phyloP scores from a whole-genome alignment of 1,140 invertebrate species.

The Sycophaga agraensis region DNA sequence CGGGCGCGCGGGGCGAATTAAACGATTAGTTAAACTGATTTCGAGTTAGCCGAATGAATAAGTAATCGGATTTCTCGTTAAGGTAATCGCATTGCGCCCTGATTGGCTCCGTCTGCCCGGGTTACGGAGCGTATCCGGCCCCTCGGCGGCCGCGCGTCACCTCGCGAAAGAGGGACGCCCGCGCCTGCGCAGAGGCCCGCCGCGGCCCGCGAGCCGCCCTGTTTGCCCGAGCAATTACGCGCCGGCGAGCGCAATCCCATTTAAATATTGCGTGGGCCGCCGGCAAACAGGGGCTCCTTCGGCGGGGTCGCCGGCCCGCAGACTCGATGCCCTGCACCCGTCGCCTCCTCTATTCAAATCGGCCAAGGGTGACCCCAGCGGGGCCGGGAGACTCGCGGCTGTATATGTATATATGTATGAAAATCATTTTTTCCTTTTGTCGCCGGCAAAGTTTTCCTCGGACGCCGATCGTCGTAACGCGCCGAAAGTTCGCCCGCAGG shows the following conservation, averaged over 20 bases:
- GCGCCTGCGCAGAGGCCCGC: not conserved
- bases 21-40: slow-evolving; percentile 61
- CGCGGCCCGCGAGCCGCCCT: slow-evolving; percentile 26
- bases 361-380: no score
- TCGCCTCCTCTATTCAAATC: no score
- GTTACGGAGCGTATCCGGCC: slow-evolving; percentile 40
- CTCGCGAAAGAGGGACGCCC: not conserved
- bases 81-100: slow-evolving; percentile 57
- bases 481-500: no score
- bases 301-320: no score
- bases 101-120: slow-evolving; percentile 53
- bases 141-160: no score
- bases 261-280: slow-evolving; percentile 52
- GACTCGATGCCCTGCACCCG: no score
- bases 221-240: slow-evolving; percentile 48
- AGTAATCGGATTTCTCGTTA: slow-evolving; percentile 60
- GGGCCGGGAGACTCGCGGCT: no score
- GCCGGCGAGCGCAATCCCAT: slow-evolving; percentile 50
- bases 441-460: no score
- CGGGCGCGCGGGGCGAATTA: slow-evolving; percentile 54
- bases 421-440: no score
- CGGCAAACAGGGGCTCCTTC: no score
- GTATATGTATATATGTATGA: no score
- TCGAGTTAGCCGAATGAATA: slow-evolving; percentile 59
- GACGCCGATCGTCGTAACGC: no score